phyloP scores from a whole-genome alignment of 2,888 invertebrate species.

The Teinopalpus imperialis region DNA sequence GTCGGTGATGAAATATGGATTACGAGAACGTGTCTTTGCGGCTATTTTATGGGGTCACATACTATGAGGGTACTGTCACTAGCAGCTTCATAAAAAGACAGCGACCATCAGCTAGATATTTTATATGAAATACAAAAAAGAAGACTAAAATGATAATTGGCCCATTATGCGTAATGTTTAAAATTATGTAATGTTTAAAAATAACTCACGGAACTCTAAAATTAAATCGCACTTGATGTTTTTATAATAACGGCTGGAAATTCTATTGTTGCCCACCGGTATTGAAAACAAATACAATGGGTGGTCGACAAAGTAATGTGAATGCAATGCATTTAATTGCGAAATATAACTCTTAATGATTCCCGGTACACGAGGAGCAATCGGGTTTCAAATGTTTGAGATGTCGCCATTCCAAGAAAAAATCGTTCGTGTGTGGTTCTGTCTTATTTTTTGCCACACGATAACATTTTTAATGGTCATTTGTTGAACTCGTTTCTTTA shows the following conservation, averaged over 20 bases:
- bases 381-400: slow-evolving; percentile 22
- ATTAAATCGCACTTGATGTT: slow-evolving; percentile 15
- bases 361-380: slow-evolving; percentile 30
- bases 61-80: no score
- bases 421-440: slow-evolving; percentile 18
- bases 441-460: slow-evolving; percentile 12
- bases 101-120: no score
- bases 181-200: no score
- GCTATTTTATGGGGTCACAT: no score
- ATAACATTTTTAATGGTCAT: slow-evolving; percentile 20
- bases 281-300: slow-evolving; percentile 29
- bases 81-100: no score
- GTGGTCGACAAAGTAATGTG: slow-evolving; percentile 32
- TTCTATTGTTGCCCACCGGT: slow-evolving; percentile 15
- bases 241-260: slow-evolving; percentile 19
- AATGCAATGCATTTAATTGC: slow-evolving; percentile 31
- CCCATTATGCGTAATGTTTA: no score
- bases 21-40: no score
- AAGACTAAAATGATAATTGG: no score
- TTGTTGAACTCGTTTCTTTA: slow-evolving; percentile 6
- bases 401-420: slow-evolving; percentile 23
- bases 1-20: no score
- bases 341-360: slow-evolving; percentile 34
- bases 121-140: no score
- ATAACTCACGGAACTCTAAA: slow-evolving; percentile 2